Base-by-base conservation (phyloP, 1,140 invertebrate genomes). In the Proctacanthus coquilletti region DNA sequence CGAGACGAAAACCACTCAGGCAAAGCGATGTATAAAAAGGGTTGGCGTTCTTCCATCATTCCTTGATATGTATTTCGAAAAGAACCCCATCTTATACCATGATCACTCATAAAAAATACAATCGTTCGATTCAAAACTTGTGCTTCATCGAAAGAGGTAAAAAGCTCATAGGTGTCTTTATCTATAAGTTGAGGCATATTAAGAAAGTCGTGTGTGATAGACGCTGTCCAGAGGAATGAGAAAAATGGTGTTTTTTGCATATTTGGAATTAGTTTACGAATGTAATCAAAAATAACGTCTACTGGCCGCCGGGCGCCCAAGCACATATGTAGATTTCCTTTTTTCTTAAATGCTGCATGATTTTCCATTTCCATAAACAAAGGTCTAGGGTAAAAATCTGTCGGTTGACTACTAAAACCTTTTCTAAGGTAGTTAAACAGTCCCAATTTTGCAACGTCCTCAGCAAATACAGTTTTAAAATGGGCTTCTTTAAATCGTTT, bases 41-140 rank as follows among this genome's bases (percentile, higher is more conserved):
- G 92, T 21, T 94, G 61, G 18, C 87, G 62, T 53, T 94, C 89
- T 60, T 97, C 92, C 44, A 60, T 48, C 47, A 93, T 70, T 53
- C 83, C 77, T 42, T 81, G 73, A 51, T 81, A 79, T 0, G 88
- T 93, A 23, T 55, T 51, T 4, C 68, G 54, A 34, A 71, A 70
- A 8, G 66, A 60, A 3, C 89, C 89, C 68, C 80, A 94, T 19
- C 92, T 60, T 48, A 91, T 76, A 1, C 93, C 92, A 56, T 96
- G 92, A 58, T 97, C 92, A 47, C 87, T 91, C 49, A 91, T 64
- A 4, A 94, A 69, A 17, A 95, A 64, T 1, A 95, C 52, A 43
- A 81, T 60, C 0, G 79, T 77, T 19, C 75, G 70, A 40, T 83
- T 71, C 34, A 80, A 53, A 11, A 71, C 58, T 0, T 69, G 67